Evolutionary conservation across 2,888 invertebrate species (phyloP).

Genomic region (Apodemia zela): DNA sequence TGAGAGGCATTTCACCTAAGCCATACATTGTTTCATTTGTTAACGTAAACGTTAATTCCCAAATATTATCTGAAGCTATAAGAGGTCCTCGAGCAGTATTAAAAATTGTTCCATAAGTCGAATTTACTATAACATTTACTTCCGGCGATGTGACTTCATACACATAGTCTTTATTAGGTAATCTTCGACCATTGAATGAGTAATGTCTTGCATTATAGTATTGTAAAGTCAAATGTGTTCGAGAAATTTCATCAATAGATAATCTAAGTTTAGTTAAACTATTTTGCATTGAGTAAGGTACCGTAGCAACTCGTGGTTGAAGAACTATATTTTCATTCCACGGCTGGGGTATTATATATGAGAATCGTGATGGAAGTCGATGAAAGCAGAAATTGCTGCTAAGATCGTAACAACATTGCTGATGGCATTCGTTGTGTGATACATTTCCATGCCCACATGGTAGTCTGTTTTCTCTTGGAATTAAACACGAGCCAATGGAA

Average conservation of each 20-base stretch:
- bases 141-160: conserved; percentile 54
- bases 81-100: conserved; percentile 79
- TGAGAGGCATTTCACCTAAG: conserved; percentile 72
- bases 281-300: conserved; percentile 50
- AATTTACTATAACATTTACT: conserved; percentile 48
- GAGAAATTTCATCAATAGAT: conserved; percentile 57
- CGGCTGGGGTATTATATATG: conserved; percentile 53
- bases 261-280: conserved; percentile 48
- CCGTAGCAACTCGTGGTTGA: conserved; percentile 50
- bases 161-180: conserved; percentile 46
- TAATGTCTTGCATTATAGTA: conserved; percentile 49
- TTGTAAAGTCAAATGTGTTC: conserved; percentile 54
- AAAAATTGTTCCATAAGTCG: conserved; percentile 58
- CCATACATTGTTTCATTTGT: conserved; percentile 78
- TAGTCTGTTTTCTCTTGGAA: conserved; percentile 48
- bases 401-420: conserved; percentile 75
- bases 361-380: conserved; percentile 73
- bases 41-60: conserved; percentile 80
- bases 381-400: conserved; percentile 69
- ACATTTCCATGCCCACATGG: conserved; percentile 58
- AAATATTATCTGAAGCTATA: conserved; percentile 80
- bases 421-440: conserved; percentile 53
- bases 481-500: conserved; percentile 62
- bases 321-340: conserved; percentile 56
- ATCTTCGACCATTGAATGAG: conserved; percentile 41